A percentile compares a stretch with the other conserved stretches of the same genome.
phyloP scores from a whole-genome alignment of 1,140 invertebrate genomes.

The Dufourea novaeangliae region DNA sequence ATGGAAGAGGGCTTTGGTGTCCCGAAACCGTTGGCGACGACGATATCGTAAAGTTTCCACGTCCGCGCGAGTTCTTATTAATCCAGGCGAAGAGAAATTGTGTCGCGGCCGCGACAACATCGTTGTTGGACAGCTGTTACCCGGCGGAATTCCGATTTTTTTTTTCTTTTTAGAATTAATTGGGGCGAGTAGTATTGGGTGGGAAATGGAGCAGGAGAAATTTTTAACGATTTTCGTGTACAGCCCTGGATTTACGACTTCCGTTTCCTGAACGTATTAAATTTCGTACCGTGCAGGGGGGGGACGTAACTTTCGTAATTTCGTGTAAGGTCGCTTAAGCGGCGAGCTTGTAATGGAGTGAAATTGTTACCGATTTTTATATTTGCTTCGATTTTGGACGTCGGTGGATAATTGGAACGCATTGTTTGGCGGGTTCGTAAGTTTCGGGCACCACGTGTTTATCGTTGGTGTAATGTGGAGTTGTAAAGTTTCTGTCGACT shows the following conservation, averaged over 20 bases:
- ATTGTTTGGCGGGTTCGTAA: too few relatives aligned
- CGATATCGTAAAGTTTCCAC: slow-evolving; percentile 47
- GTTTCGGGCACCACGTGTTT: too few relatives aligned
- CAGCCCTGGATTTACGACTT: slow-evolving; percentile 18
- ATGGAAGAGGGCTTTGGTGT: slow-evolving; percentile 46
- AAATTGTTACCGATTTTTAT: not conserved
- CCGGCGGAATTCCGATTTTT: not conserved
- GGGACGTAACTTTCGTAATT: slow-evolving; percentile 6
- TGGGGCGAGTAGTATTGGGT: too few relatives aligned
- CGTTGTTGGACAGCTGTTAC: not conserved
- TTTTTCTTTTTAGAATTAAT: slow-evolving; percentile 24
- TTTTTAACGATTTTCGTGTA: slow-evolving; percentile 21
- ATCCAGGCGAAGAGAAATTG: slow-evolving; percentile 27
- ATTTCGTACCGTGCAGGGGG: slow-evolving; percentile 1
- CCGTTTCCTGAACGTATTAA: not conserved
- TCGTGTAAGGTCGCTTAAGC: slow-evolving; percentile 13
- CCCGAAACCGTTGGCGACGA: slow-evolving; percentile 16
- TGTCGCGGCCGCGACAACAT: not conserved
- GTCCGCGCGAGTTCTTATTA: slow-evolving; percentile 53
- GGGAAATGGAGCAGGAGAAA: slow-evolving; percentile 1
- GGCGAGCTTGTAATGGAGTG: not conserved
- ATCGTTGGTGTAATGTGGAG: too few relatives aligned
- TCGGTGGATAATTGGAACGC: too few relatives aligned
- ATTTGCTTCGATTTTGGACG: not conserved
- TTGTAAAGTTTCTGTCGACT: too few relatives aligned